Conservation (phyloP, 2,888 invertebrate species). For the Phanerotoma sp. region DNA sequence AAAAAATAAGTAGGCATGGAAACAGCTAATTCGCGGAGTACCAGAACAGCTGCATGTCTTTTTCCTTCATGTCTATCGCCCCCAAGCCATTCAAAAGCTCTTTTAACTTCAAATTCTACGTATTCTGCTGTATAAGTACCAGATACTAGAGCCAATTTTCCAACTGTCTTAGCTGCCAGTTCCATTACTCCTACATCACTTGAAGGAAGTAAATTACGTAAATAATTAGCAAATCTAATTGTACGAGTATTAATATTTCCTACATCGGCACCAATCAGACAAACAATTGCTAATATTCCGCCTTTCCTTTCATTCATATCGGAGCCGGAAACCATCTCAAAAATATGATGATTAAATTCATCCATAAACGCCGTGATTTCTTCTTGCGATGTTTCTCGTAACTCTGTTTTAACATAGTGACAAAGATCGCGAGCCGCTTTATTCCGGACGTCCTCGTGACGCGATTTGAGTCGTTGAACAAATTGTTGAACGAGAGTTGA, state of each 20-base stretch:
- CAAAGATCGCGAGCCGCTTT: constrained; percentile 89
- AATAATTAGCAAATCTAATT: constrained; percentile 89
- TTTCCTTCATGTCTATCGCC: constrained; percentile 90
- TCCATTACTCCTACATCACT: constrained; percentile 94
- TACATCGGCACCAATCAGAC: constrained; percentile 89
- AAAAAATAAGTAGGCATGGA: constrained; percentile 98
- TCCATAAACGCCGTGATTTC: constrained; percentile 90
- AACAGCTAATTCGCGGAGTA: constrained; percentile 89
- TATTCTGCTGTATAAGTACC: constrained; percentile 95
- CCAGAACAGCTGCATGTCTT: constrained; percentile 88
- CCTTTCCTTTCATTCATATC: constrained; percentile 95
- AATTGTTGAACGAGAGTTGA: constrained; percentile 73
- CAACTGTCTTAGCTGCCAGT: constrained; percentile 92
- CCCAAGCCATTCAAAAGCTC: constrained; percentile 93
- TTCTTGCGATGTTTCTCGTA: constrained; percentile 86
- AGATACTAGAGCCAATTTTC: constrained; percentile 85
- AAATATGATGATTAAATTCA: constrained; percentile 93
- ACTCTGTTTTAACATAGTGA: constrained; percentile 86
- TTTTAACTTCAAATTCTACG: constrained; percentile 96
- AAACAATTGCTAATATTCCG: constrained; percentile 92
- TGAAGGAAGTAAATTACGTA: constrained; percentile 86
- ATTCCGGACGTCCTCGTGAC: constrained; percentile 79
- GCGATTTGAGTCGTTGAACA: constrained; percentile 85
- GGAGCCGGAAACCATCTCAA: constrained; percentile 92
- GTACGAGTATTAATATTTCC: constrained; percentile 89